Evolutionary conservation across 2,888 invertebrate species (phyloP).

Genomic region (Diabrotica balteata): DNA sequence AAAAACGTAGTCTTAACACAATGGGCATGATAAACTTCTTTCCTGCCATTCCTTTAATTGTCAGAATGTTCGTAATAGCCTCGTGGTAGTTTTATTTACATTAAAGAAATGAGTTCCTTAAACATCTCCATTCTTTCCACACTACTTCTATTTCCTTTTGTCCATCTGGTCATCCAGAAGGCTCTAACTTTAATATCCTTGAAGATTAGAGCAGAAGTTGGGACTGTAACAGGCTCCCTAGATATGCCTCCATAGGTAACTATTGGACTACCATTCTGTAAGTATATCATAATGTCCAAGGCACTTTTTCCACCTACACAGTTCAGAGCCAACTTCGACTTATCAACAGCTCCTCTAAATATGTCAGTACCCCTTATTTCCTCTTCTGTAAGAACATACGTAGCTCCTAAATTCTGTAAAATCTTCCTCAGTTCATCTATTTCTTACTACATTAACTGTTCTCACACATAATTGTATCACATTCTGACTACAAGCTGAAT

Average conservation of each 20-base stretch:
- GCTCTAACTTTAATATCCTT: slow-evolving; percentile 80
- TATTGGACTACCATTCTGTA: slow-evolving; percentile 77
- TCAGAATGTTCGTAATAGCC: slow-evolving; percentile 76
- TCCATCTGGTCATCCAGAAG: slow-evolving; percentile 94
- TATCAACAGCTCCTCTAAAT: slow-evolving; percentile 67
- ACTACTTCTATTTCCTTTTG: slow-evolving; percentile 64
- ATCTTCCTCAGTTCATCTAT: slow-evolving; percentile 71
- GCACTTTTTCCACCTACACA: slow-evolving; percentile 93
- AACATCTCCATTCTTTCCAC: slow-evolving; percentile 77
- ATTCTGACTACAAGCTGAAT: slow-evolving; percentile 92
- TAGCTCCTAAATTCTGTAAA: slow-evolving; percentile 79
- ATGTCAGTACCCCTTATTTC: slow-evolving; percentile 71
- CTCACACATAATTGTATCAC: slow-evolving; percentile 91
- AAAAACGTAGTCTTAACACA: too few relatives aligned
- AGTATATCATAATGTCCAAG: slow-evolving; percentile 77
- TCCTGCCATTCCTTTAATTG: slow-evolving; percentile 76
- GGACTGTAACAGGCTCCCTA: slow-evolving; percentile 81
- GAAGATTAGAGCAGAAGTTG: slow-evolving; percentile 84
- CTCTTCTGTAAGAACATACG: slow-evolving; percentile 83
- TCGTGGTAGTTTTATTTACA: slow-evolving; percentile 78
- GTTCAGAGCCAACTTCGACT: slow-evolving; percentile 87
- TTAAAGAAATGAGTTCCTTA: slow-evolving; percentile 73
- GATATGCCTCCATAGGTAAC: slow-evolving; percentile 98
- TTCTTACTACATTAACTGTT: slow-evolving; percentile 86
- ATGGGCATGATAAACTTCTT: slow-evolving; percentile 70